Conservation (phyloP, 64 coral and sea anemone species). For the Dendrophyllia cribrosa region DNA sequence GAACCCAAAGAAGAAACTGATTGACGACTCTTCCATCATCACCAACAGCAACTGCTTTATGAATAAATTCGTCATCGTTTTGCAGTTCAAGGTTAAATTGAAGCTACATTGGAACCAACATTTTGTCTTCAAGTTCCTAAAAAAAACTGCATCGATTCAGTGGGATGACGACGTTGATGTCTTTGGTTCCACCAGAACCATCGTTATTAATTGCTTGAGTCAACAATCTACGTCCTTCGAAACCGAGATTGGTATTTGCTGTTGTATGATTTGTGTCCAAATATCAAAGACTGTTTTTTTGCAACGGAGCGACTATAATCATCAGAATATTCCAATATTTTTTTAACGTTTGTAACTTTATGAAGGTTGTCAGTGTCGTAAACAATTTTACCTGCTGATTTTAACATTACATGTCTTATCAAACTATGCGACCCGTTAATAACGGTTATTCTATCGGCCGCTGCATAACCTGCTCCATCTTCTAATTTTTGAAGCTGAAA, state of each 20-base stretch:
- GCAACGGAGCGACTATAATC: not conserved
- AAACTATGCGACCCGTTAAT: not conserved
- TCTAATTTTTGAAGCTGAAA: too few species aligned
- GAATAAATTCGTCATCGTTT: not conserved
- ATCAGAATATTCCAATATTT: slow-evolving; percentile 2
- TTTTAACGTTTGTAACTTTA: not conserved
- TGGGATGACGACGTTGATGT: not conserved
- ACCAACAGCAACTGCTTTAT: not conserved
- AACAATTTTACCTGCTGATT: not conserved
- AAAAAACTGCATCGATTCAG: too few species aligned
- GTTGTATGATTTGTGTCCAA: not conserved
- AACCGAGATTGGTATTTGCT: not conserved
- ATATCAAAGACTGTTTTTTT: not conserved
- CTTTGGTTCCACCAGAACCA: not conserved
- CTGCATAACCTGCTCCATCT: too few species aligned
- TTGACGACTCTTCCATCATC: not conserved
- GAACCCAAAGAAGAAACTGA: not conserved
- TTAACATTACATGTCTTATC: not conserved
- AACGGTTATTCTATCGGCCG: too few species aligned
- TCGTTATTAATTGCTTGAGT: not conserved
- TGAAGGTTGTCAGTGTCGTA: not conserved
- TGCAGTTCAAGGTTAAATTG: not conserved
- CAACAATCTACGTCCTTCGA: not conserved
- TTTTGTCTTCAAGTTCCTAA: not conserved
- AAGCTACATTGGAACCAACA: not conserved